Percentiles rank a stretch among this genome's conserved stretches.
These are phyloP conservation scores for Lepilemur ruficaudatus DNA, from an alignment of 2,797 vertebrate species.

Conservation along the genomic window DNA sequence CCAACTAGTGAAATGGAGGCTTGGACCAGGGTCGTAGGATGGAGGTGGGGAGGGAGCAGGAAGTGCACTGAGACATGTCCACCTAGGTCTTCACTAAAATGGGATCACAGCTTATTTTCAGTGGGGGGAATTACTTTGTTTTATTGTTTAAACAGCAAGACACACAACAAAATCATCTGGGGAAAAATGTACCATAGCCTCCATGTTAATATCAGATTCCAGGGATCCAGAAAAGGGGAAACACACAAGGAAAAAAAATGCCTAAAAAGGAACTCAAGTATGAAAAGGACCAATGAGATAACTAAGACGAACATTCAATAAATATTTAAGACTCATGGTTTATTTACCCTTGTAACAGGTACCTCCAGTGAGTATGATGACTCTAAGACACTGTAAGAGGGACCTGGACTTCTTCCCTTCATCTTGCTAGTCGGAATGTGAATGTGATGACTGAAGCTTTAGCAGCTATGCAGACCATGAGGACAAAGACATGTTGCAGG, in stretches of 20 bases:
- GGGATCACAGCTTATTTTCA: background rate
- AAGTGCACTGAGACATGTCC: background rate
- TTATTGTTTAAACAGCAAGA: background rate
- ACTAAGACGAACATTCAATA: background rate
- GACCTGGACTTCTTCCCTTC: background rate
- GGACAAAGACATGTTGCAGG: background rate
- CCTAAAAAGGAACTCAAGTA: background rate
- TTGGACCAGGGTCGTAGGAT: background rate
- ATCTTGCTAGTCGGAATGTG: background rate
- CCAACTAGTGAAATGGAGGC: background rate
- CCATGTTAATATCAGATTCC: background rate
- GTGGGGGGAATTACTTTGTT: background rate
- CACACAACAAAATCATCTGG: background rate
- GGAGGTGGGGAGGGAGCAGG: background rate
- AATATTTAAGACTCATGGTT: background rate
- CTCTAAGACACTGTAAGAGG: background rate
- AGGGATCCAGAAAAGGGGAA: background rate
- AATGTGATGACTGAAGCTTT: background rate
- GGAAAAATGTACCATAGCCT: background rate
- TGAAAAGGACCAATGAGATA: background rate
- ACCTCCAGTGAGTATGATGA: background rate
- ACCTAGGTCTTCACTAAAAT: background rate
- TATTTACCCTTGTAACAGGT: background rate
- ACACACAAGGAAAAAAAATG: background rate
- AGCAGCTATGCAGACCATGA: background rate